phyloP scores from a whole-genome alignment of 2,888 invertebrate genomes.

The Phengaris alcon region DNA sequence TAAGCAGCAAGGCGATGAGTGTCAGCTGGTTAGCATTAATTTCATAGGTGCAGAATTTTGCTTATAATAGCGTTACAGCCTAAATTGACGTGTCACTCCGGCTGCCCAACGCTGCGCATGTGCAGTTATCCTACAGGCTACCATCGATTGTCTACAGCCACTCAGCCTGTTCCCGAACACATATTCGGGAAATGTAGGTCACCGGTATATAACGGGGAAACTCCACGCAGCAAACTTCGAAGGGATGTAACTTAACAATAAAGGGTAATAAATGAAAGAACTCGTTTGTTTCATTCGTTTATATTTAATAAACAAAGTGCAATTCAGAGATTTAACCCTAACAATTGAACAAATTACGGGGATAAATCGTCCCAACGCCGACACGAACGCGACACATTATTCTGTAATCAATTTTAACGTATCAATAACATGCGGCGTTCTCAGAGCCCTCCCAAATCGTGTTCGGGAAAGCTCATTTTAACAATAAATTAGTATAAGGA shows the following conservation, averaged over 20 bases:
- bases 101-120: slow-evolving; percentile 57
- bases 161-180: slow-evolving; percentile 49
- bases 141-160: slow-evolving; percentile 69
- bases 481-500: slow-evolving; percentile 57
- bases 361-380: slow-evolving; percentile 63
- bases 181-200: slow-evolving; percentile 61
- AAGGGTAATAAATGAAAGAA: slow-evolving; percentile 10
- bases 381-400: slow-evolving; percentile 56
- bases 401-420: slow-evolving; percentile 34
- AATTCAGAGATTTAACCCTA: slow-evolving; percentile 79
- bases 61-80: not conserved
- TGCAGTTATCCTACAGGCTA: slow-evolving; percentile 73
- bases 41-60: not conserved
- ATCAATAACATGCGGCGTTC: slow-evolving; percentile 50
- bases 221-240: slow-evolving; percentile 11
- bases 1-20: not conserved
- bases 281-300: slow-evolving; percentile 70
- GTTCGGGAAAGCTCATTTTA: slow-evolving; percentile 56
- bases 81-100: not conserved
- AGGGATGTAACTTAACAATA: slow-evolving; percentile 17
- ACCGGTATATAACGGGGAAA: slow-evolving; percentile 48
- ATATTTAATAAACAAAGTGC: slow-evolving; percentile 81
- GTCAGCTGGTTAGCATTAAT: slow-evolving; percentile 1
- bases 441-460: slow-evolving; percentile 59
- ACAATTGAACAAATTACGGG: slow-evolving; percentile 76